phyloP scores from a whole-genome alignment of 2,113 vertebrate genomes.

The Calyptommatus sinebrachiatus region DNA sequence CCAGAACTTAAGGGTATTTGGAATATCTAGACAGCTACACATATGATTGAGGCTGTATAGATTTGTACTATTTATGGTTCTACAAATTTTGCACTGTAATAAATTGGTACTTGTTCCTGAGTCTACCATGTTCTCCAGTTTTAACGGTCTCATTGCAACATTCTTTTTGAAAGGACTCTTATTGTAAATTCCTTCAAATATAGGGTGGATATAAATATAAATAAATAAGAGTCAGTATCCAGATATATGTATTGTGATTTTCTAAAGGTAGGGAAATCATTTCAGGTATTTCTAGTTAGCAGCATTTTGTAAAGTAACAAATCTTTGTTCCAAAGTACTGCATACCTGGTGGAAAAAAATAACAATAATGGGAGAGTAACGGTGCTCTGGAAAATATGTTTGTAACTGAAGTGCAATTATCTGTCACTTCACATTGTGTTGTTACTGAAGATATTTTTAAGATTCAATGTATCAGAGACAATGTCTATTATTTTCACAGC shows the following conservation, averaged over 20 bases:
- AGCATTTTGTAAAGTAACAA: neutral
- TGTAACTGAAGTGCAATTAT: constrained; percentile 48
- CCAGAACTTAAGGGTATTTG: too few relatives aligned
- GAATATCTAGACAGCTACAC: too few relatives aligned
- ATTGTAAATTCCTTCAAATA: too few relatives aligned
- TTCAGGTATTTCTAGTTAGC: neutral
- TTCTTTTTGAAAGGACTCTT: too few relatives aligned
- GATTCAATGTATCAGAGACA: constrained; percentile 28
- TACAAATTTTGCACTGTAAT: too few relatives aligned
- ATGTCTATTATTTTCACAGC: constrained; percentile 17
- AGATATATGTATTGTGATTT: neutral
- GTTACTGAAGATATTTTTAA: constrained; percentile 26
- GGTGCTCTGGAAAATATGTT: neutral
- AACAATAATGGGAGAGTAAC: neutral
- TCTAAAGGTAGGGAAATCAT: neutral
- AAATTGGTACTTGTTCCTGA: too few relatives aligned
- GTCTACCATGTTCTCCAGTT: too few relatives aligned
- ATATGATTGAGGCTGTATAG: too few relatives aligned
- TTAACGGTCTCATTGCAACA: too few relatives aligned
- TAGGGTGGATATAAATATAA: too few relatives aligned
- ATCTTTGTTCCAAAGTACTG: neutral
- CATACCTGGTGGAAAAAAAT: neutral
- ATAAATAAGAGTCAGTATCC: neutral
- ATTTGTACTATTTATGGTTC: too few relatives aligned
- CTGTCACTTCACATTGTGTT: constrained; percentile 29